Evolutionary conservation across 2,797 vertebrate genomes (phyloP), one percentile per base, ranked within the genome.

Genomic region (Crenuchus spilurus): DNA sequence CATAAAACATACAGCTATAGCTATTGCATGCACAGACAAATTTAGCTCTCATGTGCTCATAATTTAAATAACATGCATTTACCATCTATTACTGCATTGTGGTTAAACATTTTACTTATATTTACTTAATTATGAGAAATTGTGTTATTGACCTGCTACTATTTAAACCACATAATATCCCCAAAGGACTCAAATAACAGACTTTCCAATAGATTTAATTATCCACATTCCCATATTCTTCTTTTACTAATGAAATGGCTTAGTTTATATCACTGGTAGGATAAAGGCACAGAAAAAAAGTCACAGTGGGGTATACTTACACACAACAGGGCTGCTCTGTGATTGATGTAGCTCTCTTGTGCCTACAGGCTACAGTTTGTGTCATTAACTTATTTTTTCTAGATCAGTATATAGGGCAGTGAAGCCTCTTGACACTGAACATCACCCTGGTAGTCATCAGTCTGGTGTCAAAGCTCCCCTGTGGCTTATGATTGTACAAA

Each of bases 381-480:
- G 67, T 69, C 69, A 39, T 76, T 57, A 74, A 68, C 75, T 57
- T 54, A 4, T 80, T 75, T 80, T 76, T 80, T 80, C 58, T 72
- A 49, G 69, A 77, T 52, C 65, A 71, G 60, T 78, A 81, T 75
- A 74, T 78, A 70, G 57, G 70, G 49, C 72, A 76, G 63, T 44
- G 60, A 49, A 41, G 35, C 72, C 72, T 66, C 70, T 62, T 55
- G 66, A 75, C 73, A 75, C 76, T 66, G 77, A 52, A 77, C 78
- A 76, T 77, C 74, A 74, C 75, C 72, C 44, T 68, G 26, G 16
- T 74, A 66, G 48, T 49, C 60, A 51, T 64, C 39, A 41, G 52
- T 66, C 48, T 57, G 48, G 62, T 55, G 39, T 74, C 41, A 57
- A 65, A 70, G 39, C 22, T 30, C 55, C 52, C 41, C 18, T 70